Evolutionary conservation across 1,140 invertebrate species (phyloP).

Genomic region (Aphis gossypii): DNA sequence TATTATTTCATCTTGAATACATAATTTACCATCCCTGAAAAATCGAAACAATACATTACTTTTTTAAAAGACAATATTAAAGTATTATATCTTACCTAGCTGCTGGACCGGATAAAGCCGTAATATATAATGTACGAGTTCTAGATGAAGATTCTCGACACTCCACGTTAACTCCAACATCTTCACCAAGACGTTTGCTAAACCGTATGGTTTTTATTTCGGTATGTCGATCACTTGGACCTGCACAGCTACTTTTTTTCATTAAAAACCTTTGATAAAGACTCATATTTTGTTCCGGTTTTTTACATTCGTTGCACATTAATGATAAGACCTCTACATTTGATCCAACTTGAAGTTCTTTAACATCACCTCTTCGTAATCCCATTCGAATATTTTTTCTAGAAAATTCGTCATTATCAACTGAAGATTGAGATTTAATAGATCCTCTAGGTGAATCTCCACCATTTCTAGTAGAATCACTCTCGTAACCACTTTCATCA

Average conservation of each 20-base stretch:
- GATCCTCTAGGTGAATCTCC: slow-evolving; percentile 67
- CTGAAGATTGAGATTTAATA: slow-evolving; percentile 62
- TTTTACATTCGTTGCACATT: slow-evolving; percentile 40
- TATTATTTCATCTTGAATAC: slow-evolving; percentile 73
- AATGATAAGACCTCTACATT: slow-evolving; percentile 36
- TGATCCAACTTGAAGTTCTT: slow-evolving; percentile 28
- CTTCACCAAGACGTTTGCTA: slow-evolving; percentile 48
- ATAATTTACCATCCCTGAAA: slow-evolving; percentile 69
- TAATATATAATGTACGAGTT: slow-evolving; percentile 10
- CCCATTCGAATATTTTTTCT: slow-evolving; percentile 24
- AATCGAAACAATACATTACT: slow-evolving; percentile 24
- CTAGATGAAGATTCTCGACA: slow-evolving; percentile 12
- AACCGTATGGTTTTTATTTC: slow-evolving; percentile 38
- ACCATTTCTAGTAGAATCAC: slow-evolving; percentile 69
- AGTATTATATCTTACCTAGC: slow-evolving; percentile 31
- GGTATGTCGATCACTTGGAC: background rate
- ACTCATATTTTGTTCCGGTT: slow-evolving; percentile 52
- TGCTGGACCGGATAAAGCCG: slow-evolving; percentile 34
- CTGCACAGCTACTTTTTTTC: slow-evolving; percentile 11
- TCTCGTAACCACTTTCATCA: slow-evolving; percentile 74
- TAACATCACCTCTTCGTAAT: slow-evolving; percentile 42
- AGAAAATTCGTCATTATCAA: slow-evolving; percentile 58
- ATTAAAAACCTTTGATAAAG: slow-evolving; percentile 55
- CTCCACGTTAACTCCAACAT: slow-evolving; percentile 39
- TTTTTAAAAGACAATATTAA: background rate